phyloP scores from a whole-genome alignment of 2,797 vertebrate species.

The Darevskia nairensis region DNA sequence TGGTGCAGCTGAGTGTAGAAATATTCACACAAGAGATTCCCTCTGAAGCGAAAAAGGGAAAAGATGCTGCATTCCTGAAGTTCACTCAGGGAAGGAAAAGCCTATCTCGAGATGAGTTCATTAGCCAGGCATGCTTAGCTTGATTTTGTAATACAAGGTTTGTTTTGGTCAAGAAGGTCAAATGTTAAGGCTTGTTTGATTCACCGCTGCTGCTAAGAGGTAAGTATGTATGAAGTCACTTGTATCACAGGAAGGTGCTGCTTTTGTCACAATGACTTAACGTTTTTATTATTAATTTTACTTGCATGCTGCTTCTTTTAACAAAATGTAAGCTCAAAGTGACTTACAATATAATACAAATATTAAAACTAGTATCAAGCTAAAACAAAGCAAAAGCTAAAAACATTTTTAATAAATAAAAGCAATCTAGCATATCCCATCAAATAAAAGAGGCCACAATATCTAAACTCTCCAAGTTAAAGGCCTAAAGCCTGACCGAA shows the following conservation, averaged over 20 bases:
- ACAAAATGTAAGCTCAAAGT: too few species aligned
- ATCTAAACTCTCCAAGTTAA: too few species aligned
- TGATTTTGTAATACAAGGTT: conserved; percentile 77
- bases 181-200: conserved; percentile 81
- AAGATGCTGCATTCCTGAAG: conserved; percentile 76
- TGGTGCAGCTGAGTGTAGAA: neutral
- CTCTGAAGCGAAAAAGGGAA: conserved; percentile 59
- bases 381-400: too few species aligned
- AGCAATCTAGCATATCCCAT: too few species aligned
- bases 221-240: conserved; percentile 63
- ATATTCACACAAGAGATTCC: conserved; percentile 41
- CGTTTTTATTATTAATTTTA: too few species aligned
- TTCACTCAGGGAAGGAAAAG: conserved; percentile 77
- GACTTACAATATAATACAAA: too few species aligned
- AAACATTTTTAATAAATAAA: too few species aligned
- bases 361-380: too few species aligned
- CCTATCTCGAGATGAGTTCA: conserved; percentile 76
- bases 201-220: conserved; percentile 37
- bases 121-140: conserved; percentile 80
- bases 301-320: too few species aligned
- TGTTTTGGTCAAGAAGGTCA: conserved; percentile 79
- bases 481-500: too few species aligned
- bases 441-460: too few species aligned
- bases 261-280: neutral
- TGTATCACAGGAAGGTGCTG: conserved; percentile 18